Evolutionary conservation across 2,797 vertebrate species (phyloP), one percentile per base, ranked within the genome.

Genomic region (Poecilia velifera): DNA sequence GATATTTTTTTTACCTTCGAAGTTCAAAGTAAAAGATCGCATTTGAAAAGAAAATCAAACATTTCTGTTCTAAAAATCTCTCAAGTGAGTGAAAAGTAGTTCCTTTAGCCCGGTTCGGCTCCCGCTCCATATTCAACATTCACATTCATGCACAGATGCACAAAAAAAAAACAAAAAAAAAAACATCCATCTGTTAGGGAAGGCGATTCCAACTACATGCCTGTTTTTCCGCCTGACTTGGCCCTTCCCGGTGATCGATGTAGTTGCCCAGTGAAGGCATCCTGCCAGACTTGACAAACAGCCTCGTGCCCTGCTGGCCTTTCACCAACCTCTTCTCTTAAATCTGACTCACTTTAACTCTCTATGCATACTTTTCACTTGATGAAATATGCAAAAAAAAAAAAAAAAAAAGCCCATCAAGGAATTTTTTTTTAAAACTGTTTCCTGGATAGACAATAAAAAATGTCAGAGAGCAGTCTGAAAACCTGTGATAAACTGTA

Each of bases 181-280:
- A 85, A 78, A 77, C 79, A 85, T 88, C 93, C 93, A 94, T 94
- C 94, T 94, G 94, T 87, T 90, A 85, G 62, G 76, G 55, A 86
- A 74, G 51, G 74, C 79, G 62, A 82, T 86, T 90, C 93, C 91
- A 92, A 85, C 76, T 91, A 84, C 78, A 73, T 28, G 72, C 13
- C 22, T 66, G 71, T 84, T 85, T 80, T 80, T 87, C 70, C 76
- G 82, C 84, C 59, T 39, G 55, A 79, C 49, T 81, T 74, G 25
- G 53, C 34, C 20, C 25, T 18, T 84, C 41, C 57, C 12, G 77
- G 39, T n/a, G 6, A 81, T 43, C 1, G 10, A 74, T 81, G 64
- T 16, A 64, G 46, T 10, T 83, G 79, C 83, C 74, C 73, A 83
- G 73, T 36, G 77, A 45, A 59, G 70, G 73, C 83, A 31, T 78